Evolutionary conservation across 2,797 vertebrate species (phyloP), one percentile per base, ranked within the genome.

Genomic region (Tiaroga cobitis): DNA sequence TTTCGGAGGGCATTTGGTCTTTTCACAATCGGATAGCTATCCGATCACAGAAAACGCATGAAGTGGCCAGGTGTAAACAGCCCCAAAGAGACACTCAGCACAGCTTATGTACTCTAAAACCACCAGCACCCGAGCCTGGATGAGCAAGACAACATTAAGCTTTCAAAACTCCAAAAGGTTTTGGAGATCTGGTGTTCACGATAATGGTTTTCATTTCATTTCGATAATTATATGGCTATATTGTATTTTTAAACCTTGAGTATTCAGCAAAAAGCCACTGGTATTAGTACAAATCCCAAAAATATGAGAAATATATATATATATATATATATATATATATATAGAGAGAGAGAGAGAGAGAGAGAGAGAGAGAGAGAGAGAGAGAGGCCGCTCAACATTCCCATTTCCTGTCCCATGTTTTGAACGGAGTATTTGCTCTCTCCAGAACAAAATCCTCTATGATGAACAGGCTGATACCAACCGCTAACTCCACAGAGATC

Each of bases 381-480:
- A 15, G 39, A 63, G 32, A 63, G 56, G 54, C 37, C 0, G 8
- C 21, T 63, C 13, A 4, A n/a, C 70, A 21, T 63, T 75, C 46
- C 4, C 39, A 16, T 75, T 65, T 49, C 67, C 49, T 4, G 5
- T 65, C 39, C 18, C 3, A 32, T 49, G 41, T 32, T 80, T 41
- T 46, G 59, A 46, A 24, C 1, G 0, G 37, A 32, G n/a, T 73
- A 63, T 74, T 82, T 74, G 32, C 59, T 76, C 69, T 46, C n/a
- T 73, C 21, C 56, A n/a, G 54, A 82, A 51, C 69, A 56, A 46
- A 74, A 82, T 74, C 69, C 54, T 73, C 7, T 2, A 24, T 83
- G 72, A 77, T 72, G 80, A 73, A 73, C 68, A 39, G 61, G 43
- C 63, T 37, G 63, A 80, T 68, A n/a, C 63, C 43, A 68, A 69